These are phyloP conservation scores for human DNA, from an alignment of 2,113 vertebrate genomes.

Conservation along the genomic window GRCh38 chr1:118278501-118279000, in stretches of 20 bases:
- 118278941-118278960: constrained; percentile 21
- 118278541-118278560: neutral
- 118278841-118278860: neutral
- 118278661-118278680: neutral
- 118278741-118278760: neutral
- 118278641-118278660: neutral
- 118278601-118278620: neutral
- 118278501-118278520: neutral
- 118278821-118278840: neutral
- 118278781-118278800: neutral
- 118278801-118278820: neutral
- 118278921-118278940: constrained; percentile 58
- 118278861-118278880: neutral
- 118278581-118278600: neutral
- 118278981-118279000: neutral
- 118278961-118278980: neutral
- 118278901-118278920: constrained; percentile 59
- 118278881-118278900: constrained; percentile 49
- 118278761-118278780: neutral
- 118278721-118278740: neutral
- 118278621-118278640: neutral
- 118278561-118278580: neutral
- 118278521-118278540: neutral
- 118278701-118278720: neutral
- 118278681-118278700: neutral